Evolutionary conservation across 1,140 invertebrate genomes (phyloP), one percentile per base, ranked within the genome.

Genomic region (Cydia amplana): DNA sequence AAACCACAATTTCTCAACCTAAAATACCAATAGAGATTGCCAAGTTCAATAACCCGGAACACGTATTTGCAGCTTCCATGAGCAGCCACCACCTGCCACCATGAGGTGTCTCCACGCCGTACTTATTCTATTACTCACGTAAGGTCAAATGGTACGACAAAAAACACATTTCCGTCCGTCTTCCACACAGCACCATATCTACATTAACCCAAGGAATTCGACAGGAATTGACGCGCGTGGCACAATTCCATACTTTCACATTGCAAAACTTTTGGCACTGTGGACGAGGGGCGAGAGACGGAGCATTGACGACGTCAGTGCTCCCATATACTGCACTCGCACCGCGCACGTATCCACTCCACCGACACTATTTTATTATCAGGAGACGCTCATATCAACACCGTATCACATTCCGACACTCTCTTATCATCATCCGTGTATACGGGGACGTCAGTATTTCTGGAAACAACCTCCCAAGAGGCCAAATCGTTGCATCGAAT

Each of bases 261-360:
- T 92, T 92, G 91, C 91, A 92, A 92, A 92, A 92, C 88, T 90
- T 92, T 92, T 92, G 91, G 91, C 91, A 92, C 91, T 92, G 86
- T 84, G 88, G 86, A 90, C 89, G 85, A 88, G 87, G 88, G 88
- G 87, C 85, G 88, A 83, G 65, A 76, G 85, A 84, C 86, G 86
- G 86, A 85, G 84, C 78, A 83, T 85, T 87, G 84, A 82, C 91
- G 86, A 92, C 91, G 89, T 92, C 91, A 92, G 91, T 92, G 89
- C 87, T 85, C 88, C 87, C 87, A 67, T 74, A 72, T 73, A 87
- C 87, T 84, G 88, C 83, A 75, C 86, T 87, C 83, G 86, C 81
- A 86, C 85, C 87, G 87, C 85, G 87, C 88, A 90, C 87, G 85
- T 88, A 90, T 86, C 83, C 86, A 85, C 85, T 86, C 84, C 84